phyloP scores from a whole-genome alignment of 2,113 vertebrate species.

The Oceanites oceanicus region DNA sequence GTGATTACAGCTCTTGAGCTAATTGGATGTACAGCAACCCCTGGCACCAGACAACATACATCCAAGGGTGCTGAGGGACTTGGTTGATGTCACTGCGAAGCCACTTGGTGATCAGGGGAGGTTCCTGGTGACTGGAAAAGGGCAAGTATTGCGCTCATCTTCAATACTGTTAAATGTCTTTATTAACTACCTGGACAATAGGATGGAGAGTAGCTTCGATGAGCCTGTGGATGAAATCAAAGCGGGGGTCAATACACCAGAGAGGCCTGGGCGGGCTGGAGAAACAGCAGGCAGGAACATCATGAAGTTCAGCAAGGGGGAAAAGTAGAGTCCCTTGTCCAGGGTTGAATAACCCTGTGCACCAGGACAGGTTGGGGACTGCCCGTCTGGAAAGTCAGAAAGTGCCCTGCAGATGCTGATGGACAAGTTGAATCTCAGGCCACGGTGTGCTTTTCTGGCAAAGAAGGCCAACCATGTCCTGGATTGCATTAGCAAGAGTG shows the following conservation, averaged over 20 bases:
- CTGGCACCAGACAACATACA: not conserved
- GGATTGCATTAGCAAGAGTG: not conserved
- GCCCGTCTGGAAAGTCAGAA: not conserved
- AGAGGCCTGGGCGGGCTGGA: not conserved
- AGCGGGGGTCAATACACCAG: not conserved
- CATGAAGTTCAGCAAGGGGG: not conserved
- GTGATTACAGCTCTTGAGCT: not conserved
- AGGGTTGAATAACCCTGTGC: not conserved
- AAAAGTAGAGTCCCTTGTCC: not conserved
- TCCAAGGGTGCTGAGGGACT: not conserved
- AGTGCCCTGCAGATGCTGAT: not conserved
- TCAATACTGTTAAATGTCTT: not conserved
- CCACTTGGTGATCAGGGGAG: not conserved
- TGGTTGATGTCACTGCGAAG: not conserved
- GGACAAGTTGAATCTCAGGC: not conserved
- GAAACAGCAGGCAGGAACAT: not conserved
- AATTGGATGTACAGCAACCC: not conserved
- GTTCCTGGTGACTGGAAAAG: not conserved
- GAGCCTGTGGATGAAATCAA: not conserved
- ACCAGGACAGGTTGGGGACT: not conserved
- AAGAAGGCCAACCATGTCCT: rapidly evolving
- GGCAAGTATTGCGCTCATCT: not conserved
- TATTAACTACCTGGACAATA: not conserved
- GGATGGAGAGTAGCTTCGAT: not conserved
- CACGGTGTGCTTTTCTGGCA: not conserved